Evolutionary conservation across 2,797 vertebrate genomes (phyloP).

Genomic region (Syngnathus rostellatus): DNA sequence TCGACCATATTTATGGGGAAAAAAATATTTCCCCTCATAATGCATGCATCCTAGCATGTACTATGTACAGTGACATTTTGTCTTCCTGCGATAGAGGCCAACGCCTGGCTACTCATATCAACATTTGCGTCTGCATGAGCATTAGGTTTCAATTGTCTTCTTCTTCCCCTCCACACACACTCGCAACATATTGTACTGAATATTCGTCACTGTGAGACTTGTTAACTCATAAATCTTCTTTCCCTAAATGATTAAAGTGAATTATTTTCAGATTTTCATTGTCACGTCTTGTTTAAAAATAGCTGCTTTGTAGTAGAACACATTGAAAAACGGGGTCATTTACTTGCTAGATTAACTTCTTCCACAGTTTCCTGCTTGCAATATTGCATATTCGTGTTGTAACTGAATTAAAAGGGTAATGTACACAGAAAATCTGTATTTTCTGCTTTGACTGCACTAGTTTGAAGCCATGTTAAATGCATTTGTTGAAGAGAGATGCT

Average conservation of each 20-base stretch:
- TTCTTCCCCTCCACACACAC: background rate
- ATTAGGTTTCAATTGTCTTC: slow-evolving; percentile 7
- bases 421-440: background rate
- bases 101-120: slow-evolving; percentile 40
- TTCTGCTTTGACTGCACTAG: background rate
- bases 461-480: background rate
- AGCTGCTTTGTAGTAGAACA: background rate
- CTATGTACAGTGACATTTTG: slow-evolving; percentile 42
- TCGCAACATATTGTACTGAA: background rate
- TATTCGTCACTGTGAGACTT: background rate
- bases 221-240: background rate
- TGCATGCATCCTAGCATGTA: background rate
- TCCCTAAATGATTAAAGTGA: slow-evolving; percentile 4
- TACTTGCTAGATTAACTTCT: background rate
- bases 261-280: slow-evolving; percentile 6
- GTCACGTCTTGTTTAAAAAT: slow-evolving; percentile 5
- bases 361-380: background rate
- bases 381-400: background rate
- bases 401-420: background rate
- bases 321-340: background rate
- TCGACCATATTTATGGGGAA: background rate
- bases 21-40: background rate
- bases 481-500: background rate
- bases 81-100: slow-evolving; percentile 25
- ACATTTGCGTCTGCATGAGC: slow-evolving; percentile 20